Base-by-base conservation (phyloP, 2,888 invertebrate species). In the Hedya salicella region DNA sequence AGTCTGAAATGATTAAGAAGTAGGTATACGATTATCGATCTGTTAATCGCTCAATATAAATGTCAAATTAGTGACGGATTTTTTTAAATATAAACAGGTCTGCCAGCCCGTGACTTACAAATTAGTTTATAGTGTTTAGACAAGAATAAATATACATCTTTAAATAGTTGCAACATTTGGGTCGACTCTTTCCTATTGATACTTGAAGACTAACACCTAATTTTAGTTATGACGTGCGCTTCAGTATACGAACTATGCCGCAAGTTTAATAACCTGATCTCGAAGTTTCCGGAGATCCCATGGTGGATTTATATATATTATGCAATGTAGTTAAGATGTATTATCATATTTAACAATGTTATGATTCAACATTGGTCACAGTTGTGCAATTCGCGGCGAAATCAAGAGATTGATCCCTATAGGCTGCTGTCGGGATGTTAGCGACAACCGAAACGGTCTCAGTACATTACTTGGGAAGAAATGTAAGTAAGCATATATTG, bases 21-120 rank as follows among this genome's bases (percentile, higher is more conserved):
- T 25, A 25, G 6, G 3, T 25, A 25, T n/a, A n/a, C n/a, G 25
- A 25, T 25, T 25, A 25, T 25, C 25, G 6, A 25, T 25, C 4
- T 25, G 25, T 25, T 3, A 36, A 11, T 36, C 9, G 11, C 32
- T 32, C 32, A 32, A 36, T 36, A 36, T 9, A 1, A 8, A 3
- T 36, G 9, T 36, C 36, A 36, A 36, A 36, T 36, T 2, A 2
- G 9, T 36, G 6, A 9, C 11, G 11, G 9, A 11, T 11, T 36
- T 36, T 25, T 1, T 36, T 36, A 36, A 9, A 36, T 36, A 5
- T 36, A 13, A 2, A 2, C 9, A 1, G 8, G 9, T 36, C 0
- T 48, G 25, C n/a, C 48, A 9, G 32, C n/a, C 6, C 25, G 19
- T 48, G 25, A 48, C 21, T 48, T n/a, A 6, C n/a, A 48, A 48